These are phyloP conservation scores for Apis dorsata DNA, from an alignment of 1,140 invertebrate species.

Conservation along the genomic window DNA sequence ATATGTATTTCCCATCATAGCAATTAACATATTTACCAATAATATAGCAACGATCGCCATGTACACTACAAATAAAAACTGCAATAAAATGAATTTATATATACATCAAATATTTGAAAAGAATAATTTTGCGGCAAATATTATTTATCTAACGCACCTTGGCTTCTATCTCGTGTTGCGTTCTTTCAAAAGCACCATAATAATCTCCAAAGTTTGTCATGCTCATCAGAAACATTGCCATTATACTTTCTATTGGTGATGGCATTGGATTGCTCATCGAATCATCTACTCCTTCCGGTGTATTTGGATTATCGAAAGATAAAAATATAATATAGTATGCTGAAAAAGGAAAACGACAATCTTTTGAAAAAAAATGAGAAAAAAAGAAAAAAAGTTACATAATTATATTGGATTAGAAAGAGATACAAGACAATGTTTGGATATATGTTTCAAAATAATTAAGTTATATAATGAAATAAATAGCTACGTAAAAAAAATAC, in stretches of 20 bases:
- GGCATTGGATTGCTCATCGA: constrained; percentile 90
- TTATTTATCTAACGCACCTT: constrained; percentile 83
- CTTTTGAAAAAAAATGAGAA: neutral
- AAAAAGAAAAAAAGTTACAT: no score
- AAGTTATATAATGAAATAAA: neutral
- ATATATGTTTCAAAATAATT: neutral
- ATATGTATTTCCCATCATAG: constrained; percentile 99
- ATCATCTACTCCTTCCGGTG: constrained; percentile 87
- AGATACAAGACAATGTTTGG: no score
- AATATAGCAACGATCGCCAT: constrained; percentile 98
- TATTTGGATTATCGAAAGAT: constrained; percentile 89
- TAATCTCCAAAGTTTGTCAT: constrained; percentile 97
- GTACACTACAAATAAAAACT: constrained; percentile 96
- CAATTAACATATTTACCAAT: constrained; percentile 98
- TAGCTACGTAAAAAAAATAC: neutral
- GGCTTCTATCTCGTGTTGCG: constrained; percentile 92
- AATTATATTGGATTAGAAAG: no score
- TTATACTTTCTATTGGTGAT: constrained; percentile 94
- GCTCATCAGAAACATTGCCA: constrained; percentile 99
- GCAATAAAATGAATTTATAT: constrained; percentile 38
- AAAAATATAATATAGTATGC: constrained; percentile 96
- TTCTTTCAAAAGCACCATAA: constrained; percentile 92
- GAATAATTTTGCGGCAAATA: neutral
- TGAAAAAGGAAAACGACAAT: constrained; percentile 72
- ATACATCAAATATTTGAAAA: neutral